Evolutionary conservation across 2,888 invertebrate genomes (phyloP).

Genomic region (Graphium colonna): DNA sequence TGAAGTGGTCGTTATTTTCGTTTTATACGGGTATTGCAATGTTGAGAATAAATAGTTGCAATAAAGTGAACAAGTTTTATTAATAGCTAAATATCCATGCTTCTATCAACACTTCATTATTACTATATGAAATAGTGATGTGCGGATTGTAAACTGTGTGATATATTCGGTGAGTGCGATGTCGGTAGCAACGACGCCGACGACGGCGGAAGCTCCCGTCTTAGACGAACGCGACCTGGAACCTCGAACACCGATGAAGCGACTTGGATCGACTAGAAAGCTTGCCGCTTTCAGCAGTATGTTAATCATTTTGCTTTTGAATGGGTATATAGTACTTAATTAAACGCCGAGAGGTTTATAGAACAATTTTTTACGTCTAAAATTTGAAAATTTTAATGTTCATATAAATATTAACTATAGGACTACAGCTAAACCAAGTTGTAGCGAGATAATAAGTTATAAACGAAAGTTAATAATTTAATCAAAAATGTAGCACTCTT

Average conservation of each 20-base stretch:
- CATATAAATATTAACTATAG: too few relatives aligned
- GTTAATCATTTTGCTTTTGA: constrained; percentile 46
- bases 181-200: constrained; percentile 83
- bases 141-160: constrained; percentile 22
- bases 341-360: too few relatives aligned
- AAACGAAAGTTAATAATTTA: too few relatives aligned
- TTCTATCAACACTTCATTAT: background rate
- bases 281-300: constrained; percentile 89
- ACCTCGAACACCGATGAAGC: constrained; percentile 88
- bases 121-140: constrained; percentile 7
- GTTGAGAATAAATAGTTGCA: background rate
- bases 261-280: constrained; percentile 90
- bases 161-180: constrained; percentile 27
- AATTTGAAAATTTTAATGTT: background rate
- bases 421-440: too few relatives aligned
- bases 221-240: constrained; percentile 89
- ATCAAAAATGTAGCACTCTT: too few relatives aligned
- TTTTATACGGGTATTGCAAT: background rate
- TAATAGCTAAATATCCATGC: background rate
- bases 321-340: too few relatives aligned
- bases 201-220: constrained; percentile 74
- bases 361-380: background rate
- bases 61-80: background rate
- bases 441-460: too few relatives aligned
- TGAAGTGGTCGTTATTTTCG: constrained; percentile 7